Base-by-base conservation (phyloP, 2,888 invertebrate species). In the Epirrhoe tristata region DNA sequence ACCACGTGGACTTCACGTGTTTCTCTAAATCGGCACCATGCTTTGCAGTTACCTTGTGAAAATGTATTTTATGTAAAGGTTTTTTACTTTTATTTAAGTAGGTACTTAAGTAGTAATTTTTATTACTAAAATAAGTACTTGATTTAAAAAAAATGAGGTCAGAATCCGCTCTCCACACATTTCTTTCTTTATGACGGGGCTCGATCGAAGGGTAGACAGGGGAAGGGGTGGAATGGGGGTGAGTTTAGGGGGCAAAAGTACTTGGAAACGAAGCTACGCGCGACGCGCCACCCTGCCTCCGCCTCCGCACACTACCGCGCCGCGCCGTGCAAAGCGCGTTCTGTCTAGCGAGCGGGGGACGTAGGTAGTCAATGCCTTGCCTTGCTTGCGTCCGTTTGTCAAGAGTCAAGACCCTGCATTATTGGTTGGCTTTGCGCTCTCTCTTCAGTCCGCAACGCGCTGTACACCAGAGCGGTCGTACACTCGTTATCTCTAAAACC, bases 391-490 rank as follows among this genome's bases (percentile, higher is more conserved):
- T 78, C 43, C 73, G 76, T 78, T 32, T 57, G 63, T 52, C 56
- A 62, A 62, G 61, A 36, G 24, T 10, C 77, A 74, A 76, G 75
- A 72, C 74, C 78, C 77, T 80, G 79, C 78, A 77, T 24, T 24
- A 24, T 80, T 81, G 77, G 77, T 73, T 80, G 74, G 62, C 48
- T 63, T 52, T 52, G 56, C 53, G 63, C 58, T 61, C 55, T 46
- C 46, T n/a, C 14, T 54, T 87, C 83, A 92, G 93, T 91, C 84
- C 86, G 86, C 87, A 87, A 83, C 91, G 88, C 89, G 88, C 86
- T 83, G 85, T 85, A 80, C 76, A 73, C 79, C 66, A 46, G 82
- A 79, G 77, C 79, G 83, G 89, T 84, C 87, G 91, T 81, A 76
- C 82, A 80, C 81, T 83, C 71, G 73, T 72, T 61, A 73, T 70